These are phyloP conservation scores for Sebastes oblongus DNA, from an alignment of 2,797 vertebrate genomes.

Conservation along the genomic window DNA sequence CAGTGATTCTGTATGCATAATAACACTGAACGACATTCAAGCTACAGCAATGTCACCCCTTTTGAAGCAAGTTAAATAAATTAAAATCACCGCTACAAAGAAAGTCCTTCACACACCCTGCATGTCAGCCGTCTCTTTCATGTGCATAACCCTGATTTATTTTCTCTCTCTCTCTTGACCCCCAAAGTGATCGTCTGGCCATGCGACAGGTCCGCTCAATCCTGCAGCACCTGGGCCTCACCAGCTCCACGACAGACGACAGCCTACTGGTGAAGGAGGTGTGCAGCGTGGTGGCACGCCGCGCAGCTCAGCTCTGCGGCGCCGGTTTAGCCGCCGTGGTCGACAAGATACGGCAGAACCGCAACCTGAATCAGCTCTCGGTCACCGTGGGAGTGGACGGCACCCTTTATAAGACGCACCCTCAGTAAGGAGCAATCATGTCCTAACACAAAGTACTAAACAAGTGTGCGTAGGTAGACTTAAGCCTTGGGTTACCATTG, in stretches of 20 bases:
- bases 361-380: conserved; percentile 85
- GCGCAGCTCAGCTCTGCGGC: conserved; percentile 93
- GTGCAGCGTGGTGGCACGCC: conserved; percentile 87
- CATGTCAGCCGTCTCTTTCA: background rate
- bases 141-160: background rate
- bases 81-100: background rate
- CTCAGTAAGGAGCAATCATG: conserved; percentile 86
- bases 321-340: conserved; percentile 94
- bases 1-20: background rate
- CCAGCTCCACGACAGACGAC: conserved; percentile 92
- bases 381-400: conserved; percentile 95
- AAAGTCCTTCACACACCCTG: background rate
- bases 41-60: background rate
- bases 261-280: conserved; percentile 98
- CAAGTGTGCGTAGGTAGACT: background rate
- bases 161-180: background rate
- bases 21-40: background rate
- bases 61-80: background rate
- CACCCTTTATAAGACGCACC: conserved; percentile 96
- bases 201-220: conserved; percentile 95
- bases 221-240: conserved; percentile 93
- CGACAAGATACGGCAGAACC: conserved; percentile 93
- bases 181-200: conserved; percentile 90
- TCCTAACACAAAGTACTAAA: background rate
- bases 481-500: too few species aligned